These are phyloP conservation scores for Orientallactaga sibirica DNA, from an alignment of 2,797 vertebrate genomes.

Conservation along the genomic window DNA sequence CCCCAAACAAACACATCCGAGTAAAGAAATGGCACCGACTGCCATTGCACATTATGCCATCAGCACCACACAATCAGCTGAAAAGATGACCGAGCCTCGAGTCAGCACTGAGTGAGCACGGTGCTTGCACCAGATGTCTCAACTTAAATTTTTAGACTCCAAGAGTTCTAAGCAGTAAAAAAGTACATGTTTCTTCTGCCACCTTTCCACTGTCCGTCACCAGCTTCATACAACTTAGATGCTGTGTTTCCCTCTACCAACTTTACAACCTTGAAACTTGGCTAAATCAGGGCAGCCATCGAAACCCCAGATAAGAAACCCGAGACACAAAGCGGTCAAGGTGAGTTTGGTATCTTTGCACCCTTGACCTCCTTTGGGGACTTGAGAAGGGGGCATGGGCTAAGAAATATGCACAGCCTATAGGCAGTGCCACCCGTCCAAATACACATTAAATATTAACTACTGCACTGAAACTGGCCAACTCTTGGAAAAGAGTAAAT, in stretches of 20 bases:
- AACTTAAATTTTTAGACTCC: background rate
- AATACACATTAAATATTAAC: slow-evolving; percentile 75
- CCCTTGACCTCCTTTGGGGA: slow-evolving; percentile 46
- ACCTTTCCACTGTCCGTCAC: background rate
- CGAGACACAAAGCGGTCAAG: slow-evolving; percentile 46
- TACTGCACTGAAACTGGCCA: slow-evolving; percentile 38
- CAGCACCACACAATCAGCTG: background rate
- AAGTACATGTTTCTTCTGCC: background rate
- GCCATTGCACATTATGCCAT: background rate
- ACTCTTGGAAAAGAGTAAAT: slow-evolving; percentile 61
- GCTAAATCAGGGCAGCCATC: background rate
- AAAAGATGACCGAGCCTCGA: background rate
- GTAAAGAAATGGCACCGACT: slow-evolving; percentile 4
- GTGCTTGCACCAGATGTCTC: background rate
- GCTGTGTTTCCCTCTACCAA: background rate
- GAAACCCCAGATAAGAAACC: slow-evolving; percentile 72
- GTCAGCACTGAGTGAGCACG: background rate
- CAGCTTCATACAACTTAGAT: background rate
- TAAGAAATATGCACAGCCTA: background rate
- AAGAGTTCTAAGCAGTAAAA: background rate
- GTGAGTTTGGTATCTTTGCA: slow-evolving; percentile 64
- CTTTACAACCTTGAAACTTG: slow-evolving; percentile 74
- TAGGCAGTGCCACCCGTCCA: slow-evolving; percentile 9
- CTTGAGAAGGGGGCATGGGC: slow-evolving; percentile 1
- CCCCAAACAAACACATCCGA: background rate